Evolutionary conservation across 2,113 vertebrate genomes (phyloP).

Genomic region (Plotosus lineatus): DNA sequence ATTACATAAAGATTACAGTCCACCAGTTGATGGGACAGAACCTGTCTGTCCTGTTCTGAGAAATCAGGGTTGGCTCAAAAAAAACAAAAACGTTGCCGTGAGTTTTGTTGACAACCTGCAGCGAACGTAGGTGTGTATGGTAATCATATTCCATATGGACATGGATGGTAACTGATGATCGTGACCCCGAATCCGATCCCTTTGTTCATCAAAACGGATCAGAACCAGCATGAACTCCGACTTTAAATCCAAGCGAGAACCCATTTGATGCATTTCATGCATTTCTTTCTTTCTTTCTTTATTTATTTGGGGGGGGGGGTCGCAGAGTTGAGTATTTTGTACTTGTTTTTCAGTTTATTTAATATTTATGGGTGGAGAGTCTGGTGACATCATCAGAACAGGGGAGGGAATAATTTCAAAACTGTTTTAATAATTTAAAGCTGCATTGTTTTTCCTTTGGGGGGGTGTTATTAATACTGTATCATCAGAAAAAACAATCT

Average conservation of each 20-base stretch:
- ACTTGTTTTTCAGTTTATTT: too few species aligned
- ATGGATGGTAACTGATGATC: conserved; percentile 34
- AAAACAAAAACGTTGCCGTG: background rate
- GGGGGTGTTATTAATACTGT: too few species aligned
- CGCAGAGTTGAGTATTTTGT: background rate
- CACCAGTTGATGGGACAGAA: too few species aligned
- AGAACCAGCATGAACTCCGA: conserved; percentile 18
- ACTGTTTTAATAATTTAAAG: too few species aligned
- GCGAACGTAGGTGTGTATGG: background rate
- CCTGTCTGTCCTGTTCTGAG: conserved; percentile 39
- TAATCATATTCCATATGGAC: too few species aligned
- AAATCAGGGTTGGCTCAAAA: background rate
- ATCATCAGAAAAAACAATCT: too few species aligned
- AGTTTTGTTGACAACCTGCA: background rate
- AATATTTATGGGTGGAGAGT: too few species aligned
- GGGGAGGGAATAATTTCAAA: too few species aligned
- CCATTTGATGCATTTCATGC: background rate
- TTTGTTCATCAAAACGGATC: background rate
- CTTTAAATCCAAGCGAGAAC: conserved; percentile 3
- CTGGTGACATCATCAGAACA: too few species aligned
- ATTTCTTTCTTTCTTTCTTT: too few species aligned
- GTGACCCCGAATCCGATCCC: conserved; percentile 15
- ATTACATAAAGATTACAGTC: background rate
- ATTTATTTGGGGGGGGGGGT: too few species aligned
- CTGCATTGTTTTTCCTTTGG: too few species aligned